A percentile compares a stretch with the other conserved stretches of the same genome.
phyloP scores from a whole-genome alignment of 23 tunicate genomes.

The Ascidia mentula region DNA sequence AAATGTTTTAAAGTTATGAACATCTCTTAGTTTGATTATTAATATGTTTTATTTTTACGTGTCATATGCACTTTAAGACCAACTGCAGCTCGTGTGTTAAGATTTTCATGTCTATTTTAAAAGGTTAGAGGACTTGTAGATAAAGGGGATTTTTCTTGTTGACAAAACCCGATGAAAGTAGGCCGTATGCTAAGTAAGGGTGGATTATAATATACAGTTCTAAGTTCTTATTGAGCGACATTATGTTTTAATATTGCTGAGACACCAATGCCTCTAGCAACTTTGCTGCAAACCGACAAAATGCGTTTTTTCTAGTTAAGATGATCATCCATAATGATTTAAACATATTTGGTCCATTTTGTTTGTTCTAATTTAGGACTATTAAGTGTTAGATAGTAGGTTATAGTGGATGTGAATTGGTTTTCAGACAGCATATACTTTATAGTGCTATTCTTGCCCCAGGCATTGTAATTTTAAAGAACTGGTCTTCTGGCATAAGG shows the following conservation, averaged over 20 bases:
- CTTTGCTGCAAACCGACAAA: background rate
- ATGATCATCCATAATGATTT: conserved; percentile 2
- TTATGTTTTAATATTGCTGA: background rate
- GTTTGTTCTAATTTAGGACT: background rate
- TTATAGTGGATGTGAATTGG: background rate
- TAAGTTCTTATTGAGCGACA: background rate
- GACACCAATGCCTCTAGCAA: background rate
- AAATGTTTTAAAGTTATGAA: no score
- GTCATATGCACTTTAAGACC: no score
- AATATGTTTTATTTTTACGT: no score
- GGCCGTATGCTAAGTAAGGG: background rate
- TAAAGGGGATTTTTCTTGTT: background rate
- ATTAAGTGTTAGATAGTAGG: conserved; percentile 11
- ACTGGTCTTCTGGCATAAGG: no score
- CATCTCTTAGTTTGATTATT: no score
- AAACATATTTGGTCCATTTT: background rate
- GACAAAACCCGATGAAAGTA: conserved; percentile 1
- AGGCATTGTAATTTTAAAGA: no score
- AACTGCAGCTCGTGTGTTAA: background rate
- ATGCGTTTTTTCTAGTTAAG: background rate
- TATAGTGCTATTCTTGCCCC: background rate
- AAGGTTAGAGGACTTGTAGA: background rate
- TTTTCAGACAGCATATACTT: conserved; percentile 11
- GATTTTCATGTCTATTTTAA: background rate
- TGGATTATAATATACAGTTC: conserved; percentile 4